A percentile compares a stretch with the other conserved stretches of the same genome.
Conservation (phyloP, 2,113 vertebrate species). For the Puma concolor region DNA sequence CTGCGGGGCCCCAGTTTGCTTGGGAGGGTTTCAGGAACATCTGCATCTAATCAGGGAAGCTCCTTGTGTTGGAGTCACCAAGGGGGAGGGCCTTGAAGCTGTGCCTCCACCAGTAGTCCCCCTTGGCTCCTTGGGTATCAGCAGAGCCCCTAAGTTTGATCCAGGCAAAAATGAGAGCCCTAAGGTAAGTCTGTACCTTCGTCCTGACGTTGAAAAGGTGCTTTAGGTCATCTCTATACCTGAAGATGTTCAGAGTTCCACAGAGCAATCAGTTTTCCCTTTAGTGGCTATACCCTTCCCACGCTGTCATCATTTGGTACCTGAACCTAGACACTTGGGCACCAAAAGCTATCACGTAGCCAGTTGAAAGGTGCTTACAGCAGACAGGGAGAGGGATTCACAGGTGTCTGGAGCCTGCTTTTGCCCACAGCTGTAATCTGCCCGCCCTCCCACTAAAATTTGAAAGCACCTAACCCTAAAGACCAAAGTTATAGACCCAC, state of each 20-base stretch:
- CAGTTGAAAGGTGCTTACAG: not conserved
- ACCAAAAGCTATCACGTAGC: slow-evolving; percentile 47
- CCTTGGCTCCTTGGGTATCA: rapidly evolving
- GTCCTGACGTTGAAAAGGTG: not conserved
- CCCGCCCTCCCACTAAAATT: not conserved
- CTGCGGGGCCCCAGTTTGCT: not conserved
- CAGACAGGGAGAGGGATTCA: not conserved
- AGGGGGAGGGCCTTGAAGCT: not conserved
- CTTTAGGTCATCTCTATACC: not conserved
- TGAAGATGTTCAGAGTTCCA: not conserved
- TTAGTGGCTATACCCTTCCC: not conserved
- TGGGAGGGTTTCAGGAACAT: not conserved
- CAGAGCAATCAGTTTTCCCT: not conserved
- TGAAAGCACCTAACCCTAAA: not conserved
- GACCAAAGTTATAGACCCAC: not conserved
- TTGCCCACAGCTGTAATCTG: not conserved
- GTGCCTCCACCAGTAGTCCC: not conserved
- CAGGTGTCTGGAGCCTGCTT: not conserved
- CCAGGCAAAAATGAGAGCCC: not conserved
- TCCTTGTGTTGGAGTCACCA: not conserved
- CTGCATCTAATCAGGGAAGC: not conserved
- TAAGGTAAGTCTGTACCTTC: not conserved
- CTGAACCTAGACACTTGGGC: slow-evolving; percentile 60
- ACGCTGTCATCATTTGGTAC: not conserved
- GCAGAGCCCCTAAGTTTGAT: not conserved